Evolutionary conservation across 2,888 invertebrate genomes (phyloP), one percentile per base, ranked within the genome.

Genomic region (Barypeithes pellucidus): DNA sequence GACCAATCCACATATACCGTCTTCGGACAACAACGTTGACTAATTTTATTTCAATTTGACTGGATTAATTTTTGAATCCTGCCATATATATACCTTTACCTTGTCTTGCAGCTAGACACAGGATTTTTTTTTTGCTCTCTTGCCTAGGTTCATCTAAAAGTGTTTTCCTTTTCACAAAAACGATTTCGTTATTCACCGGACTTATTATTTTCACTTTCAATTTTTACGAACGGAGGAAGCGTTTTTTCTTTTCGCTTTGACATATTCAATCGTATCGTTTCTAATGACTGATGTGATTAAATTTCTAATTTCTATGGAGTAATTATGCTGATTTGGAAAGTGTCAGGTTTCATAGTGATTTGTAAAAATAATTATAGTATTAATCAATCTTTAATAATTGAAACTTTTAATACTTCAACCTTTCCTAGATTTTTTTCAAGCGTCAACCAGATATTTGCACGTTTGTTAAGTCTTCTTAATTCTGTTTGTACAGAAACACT

Each of bases 121-220:
- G 54, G 4, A 57, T 57, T 57, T 50, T 33, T 57, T 33, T 57
- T 57, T 57, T 18, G 33, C 54, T 33, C 14, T 57, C 33, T 57
- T 16, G 16, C 24, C 16, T 33, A 33, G 33, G 16, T 57, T 57
- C 50, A 22, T 22, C 22, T 22, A 50, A 22, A 16, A 9, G 50
- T 12, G 50, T 50, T 50, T 50, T 33, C 52, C 52, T 52, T 52
- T 52, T 52, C 52, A 52, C 52, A 24, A 52, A 52, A 52, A 29
- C 29, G 52, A 52, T 29, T 18, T 4, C 52, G 52, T 11, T 11
- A 50, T 50, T 16, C 12, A 50, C 11, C n/a, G 12, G 5, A 63
- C 14, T 36, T 47, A 29, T 18, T 63, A 36, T 63, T 50, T 7
- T 47, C 29, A 50, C 47, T 63, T 50, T 63, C 63, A 43, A 22